phyloP scores from a whole-genome alignment of 1,140 invertebrate genomes.

The Megalonaias nervosa region DNA sequence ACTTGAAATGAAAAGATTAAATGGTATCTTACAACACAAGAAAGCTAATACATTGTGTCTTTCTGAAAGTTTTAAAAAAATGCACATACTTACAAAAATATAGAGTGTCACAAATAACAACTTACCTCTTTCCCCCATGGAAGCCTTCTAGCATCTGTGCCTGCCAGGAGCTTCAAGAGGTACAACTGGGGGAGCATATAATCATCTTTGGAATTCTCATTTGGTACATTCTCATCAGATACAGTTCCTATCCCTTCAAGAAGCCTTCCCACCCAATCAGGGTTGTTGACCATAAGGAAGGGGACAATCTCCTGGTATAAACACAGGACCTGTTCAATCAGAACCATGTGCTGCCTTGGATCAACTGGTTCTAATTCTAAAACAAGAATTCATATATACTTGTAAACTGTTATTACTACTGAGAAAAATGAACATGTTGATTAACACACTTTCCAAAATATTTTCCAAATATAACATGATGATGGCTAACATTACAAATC shows the following conservation, averaged over 20 bases:
- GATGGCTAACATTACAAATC: no score
- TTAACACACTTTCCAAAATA: no score
- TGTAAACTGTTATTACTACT: no score
- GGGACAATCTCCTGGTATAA: slow-evolving; percentile 32
- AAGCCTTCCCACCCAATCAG: slow-evolving; percentile 13
- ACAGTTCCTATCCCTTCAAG: slow-evolving; percentile 30
- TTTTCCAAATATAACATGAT: no score
- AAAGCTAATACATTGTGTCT: background rate
- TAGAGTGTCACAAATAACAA: background rate
- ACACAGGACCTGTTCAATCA: slow-evolving; percentile 34
- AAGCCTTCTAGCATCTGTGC: slow-evolving; percentile 33
- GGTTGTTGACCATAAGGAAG: slow-evolving; percentile 17
- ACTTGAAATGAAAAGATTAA: no score
- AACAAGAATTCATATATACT: no score
- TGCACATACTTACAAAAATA: no score
- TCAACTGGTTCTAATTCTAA: no score
- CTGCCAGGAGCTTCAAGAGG: slow-evolving; percentile 40
- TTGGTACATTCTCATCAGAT: background rate
- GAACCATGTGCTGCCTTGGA: background rate
- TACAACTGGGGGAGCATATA: slow-evolving; percentile 30
- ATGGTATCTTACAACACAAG: no score
- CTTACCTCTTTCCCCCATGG: slow-evolving; percentile 37
- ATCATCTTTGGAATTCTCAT: background rate
- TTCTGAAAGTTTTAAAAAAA: background rate
- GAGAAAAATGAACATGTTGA: no score